phyloP scores from a whole-genome alignment of 1,140 invertebrate genomes.

The Leptinotarsa texana region DNA sequence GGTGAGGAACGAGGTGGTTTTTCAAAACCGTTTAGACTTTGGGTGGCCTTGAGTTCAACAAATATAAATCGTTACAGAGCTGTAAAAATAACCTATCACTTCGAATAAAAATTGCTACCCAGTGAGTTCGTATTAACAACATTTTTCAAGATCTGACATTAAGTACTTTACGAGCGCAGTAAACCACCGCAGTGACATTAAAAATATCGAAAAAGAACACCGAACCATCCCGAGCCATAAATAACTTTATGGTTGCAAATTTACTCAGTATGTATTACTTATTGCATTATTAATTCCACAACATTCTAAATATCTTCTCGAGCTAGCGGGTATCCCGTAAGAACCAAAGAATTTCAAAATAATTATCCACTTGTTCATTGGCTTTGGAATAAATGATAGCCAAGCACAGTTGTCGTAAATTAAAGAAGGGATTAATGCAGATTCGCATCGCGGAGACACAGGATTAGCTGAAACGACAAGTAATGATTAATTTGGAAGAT shows the following conservation, averaged over 20 bases:
- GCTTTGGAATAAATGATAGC: slow-evolving; percentile 15
- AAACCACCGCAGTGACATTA: background rate
- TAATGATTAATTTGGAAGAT: background rate
- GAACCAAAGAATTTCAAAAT: slow-evolving; percentile 12
- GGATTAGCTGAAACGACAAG: background rate
- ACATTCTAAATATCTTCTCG: slow-evolving; percentile 12
- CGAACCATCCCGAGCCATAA: slow-evolving; percentile 11
- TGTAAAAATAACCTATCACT: background rate
- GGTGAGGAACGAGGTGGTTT: too few species aligned
- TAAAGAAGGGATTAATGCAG: background rate
- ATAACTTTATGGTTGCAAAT: slow-evolving; percentile 16
- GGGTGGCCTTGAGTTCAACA: background rate
- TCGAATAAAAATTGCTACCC: slow-evolving; percentile 2
- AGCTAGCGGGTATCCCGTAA: slow-evolving; percentile 15
- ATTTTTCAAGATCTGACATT: slow-evolving; percentile 12
- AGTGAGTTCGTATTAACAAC: background rate
- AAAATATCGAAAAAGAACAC: slow-evolving; percentile 5
- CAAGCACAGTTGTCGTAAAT: slow-evolving; percentile 10
- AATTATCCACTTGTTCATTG: slow-evolving; percentile 15
- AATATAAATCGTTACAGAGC: background rate
- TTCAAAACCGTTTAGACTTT: background rate
- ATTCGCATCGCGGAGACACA: background rate
- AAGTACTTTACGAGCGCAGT: slow-evolving; percentile 4
- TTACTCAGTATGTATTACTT: slow-evolving; percentile 19
- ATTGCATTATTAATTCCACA: slow-evolving; percentile 16